phyloP scores from a whole-genome alignment of 2,888 invertebrate species.

The Synergus japonicus region DNA sequence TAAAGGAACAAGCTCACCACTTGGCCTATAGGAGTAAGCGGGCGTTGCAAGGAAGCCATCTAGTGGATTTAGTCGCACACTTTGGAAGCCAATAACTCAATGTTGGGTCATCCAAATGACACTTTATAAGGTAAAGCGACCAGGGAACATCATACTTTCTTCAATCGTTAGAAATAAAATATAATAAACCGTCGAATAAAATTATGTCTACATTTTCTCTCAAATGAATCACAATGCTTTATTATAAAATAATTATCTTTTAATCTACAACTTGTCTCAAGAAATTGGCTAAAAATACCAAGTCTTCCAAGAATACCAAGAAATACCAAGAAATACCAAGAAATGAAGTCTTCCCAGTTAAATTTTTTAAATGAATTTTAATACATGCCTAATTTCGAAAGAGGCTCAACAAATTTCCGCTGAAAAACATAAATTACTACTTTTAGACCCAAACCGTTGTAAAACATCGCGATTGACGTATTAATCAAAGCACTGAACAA shows the following conservation, averaged over 20 bases:
- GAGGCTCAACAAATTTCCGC: background rate
- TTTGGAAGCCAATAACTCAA: conserved; percentile 74
- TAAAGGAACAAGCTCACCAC: conserved; percentile 54
- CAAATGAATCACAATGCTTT: background rate
- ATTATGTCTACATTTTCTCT: conserved; percentile 38
- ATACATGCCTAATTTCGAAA: background rate
- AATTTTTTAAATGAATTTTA: too few relatives aligned
- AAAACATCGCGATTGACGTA: too few relatives aligned
- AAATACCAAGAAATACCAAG: too few relatives aligned
- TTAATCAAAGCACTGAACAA: background rate
- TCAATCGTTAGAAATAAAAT: conserved; percentile 43
- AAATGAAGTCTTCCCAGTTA: too few relatives aligned
- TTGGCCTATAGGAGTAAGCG: conserved; percentile 66
- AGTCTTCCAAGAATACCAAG: too few relatives aligned
- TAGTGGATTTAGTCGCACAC: conserved; percentile 68
- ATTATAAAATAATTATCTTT: background rate
- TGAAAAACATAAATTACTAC: too few relatives aligned
- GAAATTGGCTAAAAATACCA: too few relatives aligned
- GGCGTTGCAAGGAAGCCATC: conserved; percentile 68
- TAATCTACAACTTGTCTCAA: too few relatives aligned
- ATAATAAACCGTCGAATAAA: conserved; percentile 33
- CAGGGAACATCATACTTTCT: conserved; percentile 55
- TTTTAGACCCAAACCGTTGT: background rate
- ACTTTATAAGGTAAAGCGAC: conserved; percentile 64
- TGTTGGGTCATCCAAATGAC: conserved; percentile 72